Conservation (phyloP, 2,888 invertebrate species). For the Bedellia somnulentella region DNA sequence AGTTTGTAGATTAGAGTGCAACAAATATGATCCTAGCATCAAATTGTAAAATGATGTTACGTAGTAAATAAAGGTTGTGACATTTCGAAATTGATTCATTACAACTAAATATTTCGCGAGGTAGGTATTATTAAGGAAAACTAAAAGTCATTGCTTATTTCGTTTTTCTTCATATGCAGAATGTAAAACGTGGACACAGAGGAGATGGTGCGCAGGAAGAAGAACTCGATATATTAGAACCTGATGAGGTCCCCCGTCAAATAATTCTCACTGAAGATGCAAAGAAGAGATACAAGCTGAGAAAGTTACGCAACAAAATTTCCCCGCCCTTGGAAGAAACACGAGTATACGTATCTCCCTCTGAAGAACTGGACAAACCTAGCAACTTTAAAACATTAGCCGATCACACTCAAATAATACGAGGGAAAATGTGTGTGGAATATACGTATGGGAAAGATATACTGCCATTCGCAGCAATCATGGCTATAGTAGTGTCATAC, state of each 20-base stretch:
- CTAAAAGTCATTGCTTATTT: not conserved
- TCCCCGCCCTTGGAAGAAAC: slow-evolving; percentile 32
- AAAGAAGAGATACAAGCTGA: slow-evolving; percentile 26
- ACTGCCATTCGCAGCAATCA: slow-evolving; percentile 60
- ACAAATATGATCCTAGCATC: too few species aligned
- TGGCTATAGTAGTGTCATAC: slow-evolving; percentile 63
- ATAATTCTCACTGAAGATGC: slow-evolving; percentile 43
- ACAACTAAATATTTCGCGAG: too few species aligned
- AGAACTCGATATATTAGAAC: slow-evolving; percentile 27
- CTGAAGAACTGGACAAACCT: slow-evolving; percentile 55
- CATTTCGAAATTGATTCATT: too few species aligned
- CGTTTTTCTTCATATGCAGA: too few species aligned
- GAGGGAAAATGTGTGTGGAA: slow-evolving; percentile 44
- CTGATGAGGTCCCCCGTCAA: slow-evolving; percentile 28
- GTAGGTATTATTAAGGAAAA: too few species aligned
- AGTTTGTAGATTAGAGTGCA: too few species aligned
- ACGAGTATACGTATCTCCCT: slow-evolving; percentile 21
- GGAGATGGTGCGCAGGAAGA: slow-evolving; percentile 19
- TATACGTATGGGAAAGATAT: slow-evolving; percentile 24
- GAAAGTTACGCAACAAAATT: slow-evolving; percentile 35
- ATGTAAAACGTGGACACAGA: too few species aligned
- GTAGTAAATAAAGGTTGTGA: too few species aligned
- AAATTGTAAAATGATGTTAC: too few species aligned
- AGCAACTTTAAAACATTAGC: slow-evolving; percentile 63
- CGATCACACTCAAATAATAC: slow-evolving; percentile 62